phyloP scores from a whole-genome alignment of 2,797 vertebrate genomes.

The Myripristis murdjan region DNA sequence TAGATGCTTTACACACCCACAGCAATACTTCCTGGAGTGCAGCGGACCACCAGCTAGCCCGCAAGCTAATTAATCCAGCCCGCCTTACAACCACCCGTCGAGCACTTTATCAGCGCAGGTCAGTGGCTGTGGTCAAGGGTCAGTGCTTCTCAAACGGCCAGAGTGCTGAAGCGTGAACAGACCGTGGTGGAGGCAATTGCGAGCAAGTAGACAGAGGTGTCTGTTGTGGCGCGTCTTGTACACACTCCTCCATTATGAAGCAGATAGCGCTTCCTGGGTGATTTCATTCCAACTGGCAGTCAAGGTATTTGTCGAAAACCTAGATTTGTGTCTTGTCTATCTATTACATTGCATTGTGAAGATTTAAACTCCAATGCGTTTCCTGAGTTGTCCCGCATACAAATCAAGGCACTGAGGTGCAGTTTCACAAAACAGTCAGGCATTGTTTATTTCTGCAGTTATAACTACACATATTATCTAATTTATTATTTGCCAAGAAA shows the following conservation, averaged over 20 bases:
- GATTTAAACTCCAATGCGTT: not conserved
- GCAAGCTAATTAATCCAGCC: slow-evolving; percentile 81
- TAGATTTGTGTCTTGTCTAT: not conserved
- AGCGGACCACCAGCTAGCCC: slow-evolving; percentile 61
- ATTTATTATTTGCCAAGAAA: too few species aligned
- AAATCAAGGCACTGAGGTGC: too few species aligned
- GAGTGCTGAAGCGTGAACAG: slow-evolving; percentile 67
- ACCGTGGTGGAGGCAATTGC: slow-evolving; percentile 56
- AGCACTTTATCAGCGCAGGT: slow-evolving; percentile 74
- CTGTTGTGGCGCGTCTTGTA: slow-evolving; percentile 5
- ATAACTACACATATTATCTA: too few species aligned
- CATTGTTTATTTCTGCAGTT: too few species aligned
- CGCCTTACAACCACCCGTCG: slow-evolving; percentile 71
- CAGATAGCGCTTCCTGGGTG: not conserved
- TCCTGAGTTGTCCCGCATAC: too few species aligned
- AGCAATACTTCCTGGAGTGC: slow-evolving; percentile 59
- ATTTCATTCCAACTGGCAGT: not conserved
- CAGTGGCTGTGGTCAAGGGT: slow-evolving; percentile 73
- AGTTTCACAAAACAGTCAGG: too few species aligned
- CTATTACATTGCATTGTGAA: not conserved
- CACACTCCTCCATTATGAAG: slow-evolving; percentile 10
- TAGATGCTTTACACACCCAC: slow-evolving; percentile 61
- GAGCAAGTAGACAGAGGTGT: slow-evolving; percentile 41
- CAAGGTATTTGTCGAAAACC: not conserved
- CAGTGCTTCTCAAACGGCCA: slow-evolving; percentile 71